These are phyloP conservation scores for Thunnus albacares DNA, from an alignment of 2,797 vertebrate species.

Conservation along the genomic window DNA sequence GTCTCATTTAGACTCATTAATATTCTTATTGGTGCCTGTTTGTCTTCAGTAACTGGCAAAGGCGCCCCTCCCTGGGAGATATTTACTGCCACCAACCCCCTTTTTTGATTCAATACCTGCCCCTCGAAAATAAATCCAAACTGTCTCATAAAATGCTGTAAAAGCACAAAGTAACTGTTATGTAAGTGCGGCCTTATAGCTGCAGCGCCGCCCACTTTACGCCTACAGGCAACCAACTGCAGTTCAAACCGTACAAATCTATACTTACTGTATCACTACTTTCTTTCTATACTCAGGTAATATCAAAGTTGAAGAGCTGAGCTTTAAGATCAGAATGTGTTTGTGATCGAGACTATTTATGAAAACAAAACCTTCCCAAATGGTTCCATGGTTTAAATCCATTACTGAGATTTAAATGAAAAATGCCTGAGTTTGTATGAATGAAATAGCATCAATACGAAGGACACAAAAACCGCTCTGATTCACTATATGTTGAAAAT, in stretches of 20 bases:
- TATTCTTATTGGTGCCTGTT: background rate
- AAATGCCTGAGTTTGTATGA: background rate
- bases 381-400: background rate
- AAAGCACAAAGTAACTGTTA: background rate
- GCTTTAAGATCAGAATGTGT: background rate
- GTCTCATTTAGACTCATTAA: too few species aligned
- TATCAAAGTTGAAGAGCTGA: background rate
- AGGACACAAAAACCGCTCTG: background rate
- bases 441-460: slow-evolving; percentile 21
- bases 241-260: background rate
- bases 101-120: too few species aligned
- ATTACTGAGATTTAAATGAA: slow-evolving; percentile 10
- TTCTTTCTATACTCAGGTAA: background rate
- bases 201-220: background rate
- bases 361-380: background rate
- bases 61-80: background rate
- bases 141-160: background rate
- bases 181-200: background rate
- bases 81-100: background rate
- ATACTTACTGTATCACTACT: background rate
- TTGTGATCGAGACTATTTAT: background rate
- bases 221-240: background rate
- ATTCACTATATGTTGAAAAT: slow-evolving; percentile 64
- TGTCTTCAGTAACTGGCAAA: background rate
- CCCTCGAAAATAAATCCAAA: too few species aligned